Evolutionary conservation across 2,797 vertebrate species (phyloP).

Genomic region (Tokudaia tokunoshimensis): DNA sequence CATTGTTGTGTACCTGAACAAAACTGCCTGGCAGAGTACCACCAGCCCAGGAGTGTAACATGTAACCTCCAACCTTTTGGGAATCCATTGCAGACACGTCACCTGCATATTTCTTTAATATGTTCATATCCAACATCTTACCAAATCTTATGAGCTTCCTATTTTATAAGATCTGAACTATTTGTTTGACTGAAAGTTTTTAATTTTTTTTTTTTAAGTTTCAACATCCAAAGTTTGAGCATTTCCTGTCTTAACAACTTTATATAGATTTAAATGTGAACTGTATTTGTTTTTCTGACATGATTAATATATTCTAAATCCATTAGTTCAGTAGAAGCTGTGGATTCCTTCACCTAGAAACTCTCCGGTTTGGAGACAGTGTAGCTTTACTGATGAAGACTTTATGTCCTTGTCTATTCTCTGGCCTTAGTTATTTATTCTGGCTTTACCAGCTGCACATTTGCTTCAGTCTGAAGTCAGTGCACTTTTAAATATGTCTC

Average conservation of each 20-base stretch:
- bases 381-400: not conserved
- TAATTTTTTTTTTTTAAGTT: not conserved
- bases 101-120: not conserved
- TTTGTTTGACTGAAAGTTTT: not conserved
- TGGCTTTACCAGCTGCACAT: not conserved
- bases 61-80: too few relatives aligned
- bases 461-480: not conserved
- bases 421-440: not conserved
- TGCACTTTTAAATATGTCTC: not conserved
- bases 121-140: not conserved
- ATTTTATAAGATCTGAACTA: not conserved
- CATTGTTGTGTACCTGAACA: rapidly evolving
- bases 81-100: not conserved
- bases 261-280: not conserved
- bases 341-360: not conserved
- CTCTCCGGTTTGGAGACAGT: not conserved
- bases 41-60: not conserved
- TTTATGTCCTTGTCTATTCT: not conserved
- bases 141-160: not conserved
- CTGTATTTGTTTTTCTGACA: not conserved
- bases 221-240: not conserved
- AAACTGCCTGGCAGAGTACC: not conserved
- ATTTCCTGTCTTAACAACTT: not conserved
- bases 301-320: not conserved
- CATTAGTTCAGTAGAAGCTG: not conserved